Evolutionary conservation across 2,113 vertebrate genomes (phyloP), one percentile per base, ranked within the genome.

Genomic region (Paradoxurus hermaphroditus): DNA sequence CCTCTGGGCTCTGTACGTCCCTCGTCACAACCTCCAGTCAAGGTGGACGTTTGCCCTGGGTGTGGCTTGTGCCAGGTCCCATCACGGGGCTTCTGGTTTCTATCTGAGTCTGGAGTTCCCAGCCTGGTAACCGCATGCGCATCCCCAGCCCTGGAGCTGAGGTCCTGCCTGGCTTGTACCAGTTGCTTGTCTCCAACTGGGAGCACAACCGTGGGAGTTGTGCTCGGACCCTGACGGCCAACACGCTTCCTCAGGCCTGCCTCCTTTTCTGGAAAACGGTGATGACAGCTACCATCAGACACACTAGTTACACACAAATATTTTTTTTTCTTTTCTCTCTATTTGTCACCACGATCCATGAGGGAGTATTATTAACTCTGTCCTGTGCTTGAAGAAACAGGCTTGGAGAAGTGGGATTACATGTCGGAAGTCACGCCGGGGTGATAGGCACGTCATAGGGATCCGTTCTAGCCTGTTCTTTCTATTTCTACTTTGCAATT

Each of bases 371-470:
- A 56, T 68, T 92, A 92, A 67, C 53, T 86, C 23, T 14, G 68
- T 44, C 56, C 62, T 81, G 29, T 23, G 68, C 81, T 53, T 93
- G 82, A 85, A 81, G 75, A 90, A 94, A 73, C 81, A 96, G 79
- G 86, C 44, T 90, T 94, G 75, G 79, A 86, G 79, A 93, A 91
- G 49, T 63, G 23, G 21, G 68, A 73, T 3, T 14, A 14, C 36
- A 75, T 41, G 29, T 9, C 41, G 1, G 44, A 90, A 92, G 91
- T 87, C 51, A 8, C 13, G 34, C 8, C 23, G 36, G 36, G 44
- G 13, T 65, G 13, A 53, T 31, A 44, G 23, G 29, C 27, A 31
- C 5, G 7, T 14, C 49, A 11, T 23, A 19, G 63, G 81, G n/a
- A 7, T 29, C 86, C 27, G 2, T 67, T 49, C 44, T 65, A 81